A percentile compares a stretch with the other conserved stretches of the same genome.
Conservation (phyloP, 1,140 invertebrate genomes). For the Drosophila ogumai region DNA sequence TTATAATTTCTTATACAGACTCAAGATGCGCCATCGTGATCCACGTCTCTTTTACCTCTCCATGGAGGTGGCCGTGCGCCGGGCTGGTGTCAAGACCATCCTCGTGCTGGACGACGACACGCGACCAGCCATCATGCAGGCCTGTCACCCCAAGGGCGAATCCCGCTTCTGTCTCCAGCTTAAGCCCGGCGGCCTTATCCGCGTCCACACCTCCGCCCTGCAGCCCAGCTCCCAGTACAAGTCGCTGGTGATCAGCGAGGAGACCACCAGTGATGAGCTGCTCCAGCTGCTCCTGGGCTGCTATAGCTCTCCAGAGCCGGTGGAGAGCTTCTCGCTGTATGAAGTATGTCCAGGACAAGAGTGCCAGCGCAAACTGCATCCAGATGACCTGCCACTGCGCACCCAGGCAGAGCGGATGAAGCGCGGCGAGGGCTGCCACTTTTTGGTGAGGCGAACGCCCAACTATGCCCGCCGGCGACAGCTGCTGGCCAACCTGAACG, state of each 20-base stretch:
- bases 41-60: constrained; percentile 96
- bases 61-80: constrained; percentile 95
- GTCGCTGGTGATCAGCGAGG: constrained; percentile 94
- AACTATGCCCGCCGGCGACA: constrained; percentile 87
- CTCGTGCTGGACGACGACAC: constrained; percentile 95
- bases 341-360: constrained; percentile 91
- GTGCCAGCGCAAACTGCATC: constrained; percentile 94
- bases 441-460: constrained; percentile 91
- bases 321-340: constrained; percentile 94
- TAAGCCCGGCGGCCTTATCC: constrained; percentile 93
- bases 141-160: constrained; percentile 95
- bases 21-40: constrained; percentile 94
- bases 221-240: constrained; percentile 97
- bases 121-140: constrained; percentile 93
- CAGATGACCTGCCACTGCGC: constrained; percentile 93
- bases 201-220: constrained; percentile 95
- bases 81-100: constrained; percentile 92
- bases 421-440: constrained; percentile 88
- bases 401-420: constrained; percentile 92
- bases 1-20: constrained; percentile 17
- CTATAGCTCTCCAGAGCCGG: constrained; percentile 92
- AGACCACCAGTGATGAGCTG: constrained; percentile 95
- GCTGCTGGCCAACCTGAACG: constrained; percentile 73
- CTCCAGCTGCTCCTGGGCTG: constrained; percentile 94
- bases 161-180: constrained; percentile 95